These are phyloP conservation scores for Lasioglossum baleicum DNA, from an alignment of 1,140 invertebrate genomes.

Conservation along the genomic window DNA sequence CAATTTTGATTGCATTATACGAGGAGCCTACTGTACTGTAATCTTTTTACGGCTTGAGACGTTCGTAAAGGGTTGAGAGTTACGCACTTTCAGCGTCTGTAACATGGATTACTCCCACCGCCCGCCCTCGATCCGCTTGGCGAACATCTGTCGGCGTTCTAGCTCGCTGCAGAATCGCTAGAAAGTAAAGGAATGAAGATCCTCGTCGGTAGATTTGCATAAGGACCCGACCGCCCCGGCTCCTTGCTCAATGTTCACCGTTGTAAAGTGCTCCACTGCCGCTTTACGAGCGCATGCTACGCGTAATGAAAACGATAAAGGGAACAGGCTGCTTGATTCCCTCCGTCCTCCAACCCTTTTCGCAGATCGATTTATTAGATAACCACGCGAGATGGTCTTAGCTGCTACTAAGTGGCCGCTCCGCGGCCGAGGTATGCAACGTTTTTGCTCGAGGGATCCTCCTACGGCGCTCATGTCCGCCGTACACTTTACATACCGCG, in stretches of 20 bases:
- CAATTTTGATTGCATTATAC: too few species aligned
- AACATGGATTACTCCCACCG: too few species aligned
- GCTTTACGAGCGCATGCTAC: conserved; percentile 26
- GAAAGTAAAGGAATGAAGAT: conserved; percentile 30
- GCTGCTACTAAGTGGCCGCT: conserved; percentile 8
- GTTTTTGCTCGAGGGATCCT: neutral
- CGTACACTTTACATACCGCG: too few species aligned
- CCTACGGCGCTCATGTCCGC: too few species aligned
- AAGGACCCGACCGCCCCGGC: neutral
- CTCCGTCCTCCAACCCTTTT: neutral
- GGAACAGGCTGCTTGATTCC: conserved; percentile 22
- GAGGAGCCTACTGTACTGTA: too few species aligned
- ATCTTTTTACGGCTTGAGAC: too few species aligned
- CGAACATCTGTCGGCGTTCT: conserved; percentile 20
- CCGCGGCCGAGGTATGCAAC: neutral
- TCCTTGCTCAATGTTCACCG: neutral
- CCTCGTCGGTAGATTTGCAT: conserved; percentile 34
- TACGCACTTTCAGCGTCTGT: too few species aligned
- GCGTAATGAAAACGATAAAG: conserved; percentile 39
- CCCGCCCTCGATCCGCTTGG: neutral
- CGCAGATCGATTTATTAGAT: conserved; percentile 38
- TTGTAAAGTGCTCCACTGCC: conserved; percentile 12
- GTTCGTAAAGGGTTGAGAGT: too few species aligned
- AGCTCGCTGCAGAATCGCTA: neutral
- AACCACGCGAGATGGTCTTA: neutral